Conservation (phyloP, 2,113 vertebrate genomes). For the Misgurnus mizolepis region DNA sequence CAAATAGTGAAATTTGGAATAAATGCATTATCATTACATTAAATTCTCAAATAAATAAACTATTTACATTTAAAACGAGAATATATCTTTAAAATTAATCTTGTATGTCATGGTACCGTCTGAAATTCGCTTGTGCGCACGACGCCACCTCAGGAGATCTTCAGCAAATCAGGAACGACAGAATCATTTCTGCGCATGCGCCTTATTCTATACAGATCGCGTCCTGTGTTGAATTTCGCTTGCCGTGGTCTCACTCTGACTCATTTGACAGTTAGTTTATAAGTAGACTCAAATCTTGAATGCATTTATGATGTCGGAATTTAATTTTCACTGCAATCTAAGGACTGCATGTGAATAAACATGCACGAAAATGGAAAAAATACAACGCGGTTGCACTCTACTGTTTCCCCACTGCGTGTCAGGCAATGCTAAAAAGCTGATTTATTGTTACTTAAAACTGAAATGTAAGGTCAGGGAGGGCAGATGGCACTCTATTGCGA, state of each 20-base stretch:
- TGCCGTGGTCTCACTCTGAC: neutral
- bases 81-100: neutral
- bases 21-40: neutral
- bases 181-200: neutral
- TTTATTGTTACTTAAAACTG: neutral
- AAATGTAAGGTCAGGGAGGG: slow-evolving; percentile 10
- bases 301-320: neutral
- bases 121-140: neutral
- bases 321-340: neutral
- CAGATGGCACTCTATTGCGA: slow-evolving; percentile 7
- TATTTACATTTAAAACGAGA: neutral
- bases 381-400: neutral
- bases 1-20: neutral
- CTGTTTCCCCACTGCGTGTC: neutral
- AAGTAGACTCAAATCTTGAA: neutral
- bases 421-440: slow-evolving; percentile 22
- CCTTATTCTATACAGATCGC: slow-evolving; percentile 3
- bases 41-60: neutral
- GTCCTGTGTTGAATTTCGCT: neutral
- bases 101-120: neutral
- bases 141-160: neutral
- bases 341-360: neutral
- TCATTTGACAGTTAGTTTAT: neutral
- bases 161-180: neutral
- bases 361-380: neutral